A percentile compares a stretch with the other conserved stretches of the same genome.
Evolutionary conservation across 2,888 invertebrate genomes (phyloP).

Genomic region (Lasioglossum zephyrum): DNA sequence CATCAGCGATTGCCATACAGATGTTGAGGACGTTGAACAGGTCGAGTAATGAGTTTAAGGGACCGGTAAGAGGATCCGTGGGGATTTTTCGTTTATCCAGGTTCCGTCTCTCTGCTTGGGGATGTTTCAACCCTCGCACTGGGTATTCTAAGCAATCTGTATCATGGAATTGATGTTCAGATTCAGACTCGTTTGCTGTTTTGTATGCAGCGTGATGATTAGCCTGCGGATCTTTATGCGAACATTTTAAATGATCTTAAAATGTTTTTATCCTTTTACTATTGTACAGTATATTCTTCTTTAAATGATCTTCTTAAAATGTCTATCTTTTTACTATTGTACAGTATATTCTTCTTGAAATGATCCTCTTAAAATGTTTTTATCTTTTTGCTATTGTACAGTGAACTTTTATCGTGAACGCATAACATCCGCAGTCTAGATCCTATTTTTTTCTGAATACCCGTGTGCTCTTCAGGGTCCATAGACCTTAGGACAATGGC

Average conservation of each 20-base stretch:
- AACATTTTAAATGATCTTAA: neutral
- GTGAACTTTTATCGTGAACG: neutral
- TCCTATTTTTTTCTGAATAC: neutral
- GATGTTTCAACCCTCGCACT: neutral
- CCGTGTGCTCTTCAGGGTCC: neutral
- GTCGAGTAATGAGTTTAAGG: neutral
- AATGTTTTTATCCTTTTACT: neutral
- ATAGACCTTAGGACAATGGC: neutral
- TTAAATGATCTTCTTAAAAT: neutral
- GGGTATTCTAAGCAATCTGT: neutral
- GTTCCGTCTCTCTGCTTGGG: neutral
- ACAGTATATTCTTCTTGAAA: neutral
- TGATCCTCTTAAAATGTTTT: neutral
- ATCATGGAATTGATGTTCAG: neutral
- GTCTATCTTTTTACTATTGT: neutral
- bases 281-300: neutral
- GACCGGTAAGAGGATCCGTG: too few relatives aligned
- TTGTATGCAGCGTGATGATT: neutral
- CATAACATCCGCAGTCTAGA: neutral
- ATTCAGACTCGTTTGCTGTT: too few relatives aligned
- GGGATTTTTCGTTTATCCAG: neutral
- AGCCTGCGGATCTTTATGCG: neutral
- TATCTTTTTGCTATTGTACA: neutral
- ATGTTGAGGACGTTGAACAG: conserved; percentile 81
- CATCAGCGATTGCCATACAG: conserved; percentile 79